Evolutionary conservation across 2,113 vertebrate species (phyloP), one percentile per base, ranked within the genome.

Genomic region (Pseudorhombus dupliciocellatus): DNA sequence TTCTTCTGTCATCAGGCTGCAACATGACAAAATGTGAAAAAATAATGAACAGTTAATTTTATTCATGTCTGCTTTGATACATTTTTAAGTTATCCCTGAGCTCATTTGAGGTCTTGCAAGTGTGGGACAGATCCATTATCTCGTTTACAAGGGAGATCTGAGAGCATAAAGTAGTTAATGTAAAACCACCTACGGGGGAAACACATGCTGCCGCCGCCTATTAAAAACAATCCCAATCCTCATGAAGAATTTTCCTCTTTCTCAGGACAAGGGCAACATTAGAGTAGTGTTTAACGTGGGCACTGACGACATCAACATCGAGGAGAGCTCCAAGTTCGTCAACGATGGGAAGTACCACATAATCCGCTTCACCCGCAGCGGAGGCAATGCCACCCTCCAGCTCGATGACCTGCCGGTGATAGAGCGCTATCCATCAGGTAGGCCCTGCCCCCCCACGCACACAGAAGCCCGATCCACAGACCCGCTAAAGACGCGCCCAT

Each of bases 321-420:
- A 98, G 87, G 97, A 99, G 85, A 96, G 96, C 86, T 95, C 96
- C 90, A 97, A 97, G 90, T 98, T 98, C 92, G 98, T 99, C 91
- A 99, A 98, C 77, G 98, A 99, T 66, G 98, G 98, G 78, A 99
- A 97, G 89, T 99, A 99, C 94, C 98, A 99, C 78, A 95, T 98
- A 89, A 95, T 99, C 66, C 96, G 98, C 73, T 99, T 99, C 92
- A 99, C 98, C 0, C 92, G 98, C 87, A 99, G 98, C 73, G 98
- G 98, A 25, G 98, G 98, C 88, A 99, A 99, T 85, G 98, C 98
- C 87, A 99, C 98, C 0, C 95, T 99, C 66, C 98, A 99, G 92
- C 96, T 99, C 93, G 98, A 99, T 89, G 97, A 96, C 95, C 96
- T 97, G 92, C 96, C 96, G 0, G 94, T 98, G 90, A 99, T 99